Evolutionary conservation across 2,888 invertebrate species (phyloP), one percentile per base, ranked within the genome.

Genomic region (Dryocosmus kuriphilus): DNA sequence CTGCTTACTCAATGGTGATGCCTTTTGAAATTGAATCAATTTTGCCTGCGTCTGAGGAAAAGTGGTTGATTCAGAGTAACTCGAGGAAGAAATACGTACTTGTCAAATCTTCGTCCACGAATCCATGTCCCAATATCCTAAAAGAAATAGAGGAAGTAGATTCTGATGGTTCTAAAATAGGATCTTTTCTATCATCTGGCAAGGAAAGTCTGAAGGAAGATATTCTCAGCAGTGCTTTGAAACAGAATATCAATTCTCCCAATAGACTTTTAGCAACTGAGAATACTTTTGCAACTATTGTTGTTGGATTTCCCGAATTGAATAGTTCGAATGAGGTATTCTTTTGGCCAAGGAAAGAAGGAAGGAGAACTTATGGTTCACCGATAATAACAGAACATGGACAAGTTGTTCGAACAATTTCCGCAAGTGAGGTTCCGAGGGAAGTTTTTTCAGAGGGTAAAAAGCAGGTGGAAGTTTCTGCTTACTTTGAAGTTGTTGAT

Each of bases 401-500:
- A 1, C 88, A 89, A 82, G 84, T 92, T 32, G 83, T 89, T n/a
- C 82, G 87, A 82, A 85, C 89, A 9, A 76, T 92, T 14, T 79
- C 85, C 19, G 41, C 84, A 0, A 80, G 86, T 19, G 84, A 88
- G 55, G 80, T 90, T 27, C 86, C 88, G 0, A 75, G 81, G 11
- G 87, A 86, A 7, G 86, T 86, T 24, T 78, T 84, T 75, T 80
- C 86, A 19, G 77, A 80, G 6, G 83, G 85, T 46, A 82, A 62
- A 51, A 83, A 73, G 62, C 79, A 82, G 76, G 27, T 38, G 6
- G 85, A 81, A 30, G 81, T 90, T 2, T 82, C 89, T 55, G 92
- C 92, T 22, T 94, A 92, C 84, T 87, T 94, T 67, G 93, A 94
- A 88, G 91, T 94, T n/a, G 90, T 93, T 30, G 94, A 94, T 88